Conservation (phyloP, 2,113 vertebrate genomes). For the Myotis yumanensis region DNA sequence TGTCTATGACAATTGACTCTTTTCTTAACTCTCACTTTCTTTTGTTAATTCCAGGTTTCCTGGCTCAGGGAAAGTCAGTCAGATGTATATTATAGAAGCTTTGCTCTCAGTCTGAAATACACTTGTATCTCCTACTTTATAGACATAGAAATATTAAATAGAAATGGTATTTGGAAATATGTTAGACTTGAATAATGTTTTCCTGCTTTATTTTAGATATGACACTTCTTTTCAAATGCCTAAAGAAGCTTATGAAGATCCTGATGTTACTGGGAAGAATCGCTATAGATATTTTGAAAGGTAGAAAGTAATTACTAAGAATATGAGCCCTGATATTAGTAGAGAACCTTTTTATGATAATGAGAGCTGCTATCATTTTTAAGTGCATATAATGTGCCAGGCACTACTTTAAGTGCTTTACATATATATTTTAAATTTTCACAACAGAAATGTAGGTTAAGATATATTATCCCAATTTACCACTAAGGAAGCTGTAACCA, state of each 20-base stretch:
- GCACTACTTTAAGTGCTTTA: neutral
- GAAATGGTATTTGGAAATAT: slow-evolving; percentile 10
- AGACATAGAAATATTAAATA: neutral
- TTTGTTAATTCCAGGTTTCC: neutral
- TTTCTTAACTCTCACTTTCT: neutral
- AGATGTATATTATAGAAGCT: neutral
- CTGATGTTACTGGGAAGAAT: slow-evolving; percentile 87
- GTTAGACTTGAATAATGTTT: slow-evolving; percentile 48
- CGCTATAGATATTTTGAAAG: slow-evolving; percentile 92
- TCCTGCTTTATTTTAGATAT: slow-evolving; percentile 81
- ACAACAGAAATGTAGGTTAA: neutral
- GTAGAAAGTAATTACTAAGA: slow-evolving; percentile 81
- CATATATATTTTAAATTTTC: neutral
- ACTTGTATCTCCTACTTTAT: neutral
- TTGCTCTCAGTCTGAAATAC: neutral
- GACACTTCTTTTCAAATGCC: slow-evolving; percentile 77
- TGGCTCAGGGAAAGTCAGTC: neutral
- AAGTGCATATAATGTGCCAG: neutral
- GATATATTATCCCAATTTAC: neutral
- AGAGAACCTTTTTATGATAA: neutral
- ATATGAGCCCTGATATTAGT: neutral
- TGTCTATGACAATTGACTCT: neutral
- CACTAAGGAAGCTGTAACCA: neutral
- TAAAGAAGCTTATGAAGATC: slow-evolving; percentile 75
- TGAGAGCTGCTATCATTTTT: neutral